Evolutionary conservation across 2,113 vertebrate species (phyloP).

Genomic region (Triplophysa dalaica): DNA sequence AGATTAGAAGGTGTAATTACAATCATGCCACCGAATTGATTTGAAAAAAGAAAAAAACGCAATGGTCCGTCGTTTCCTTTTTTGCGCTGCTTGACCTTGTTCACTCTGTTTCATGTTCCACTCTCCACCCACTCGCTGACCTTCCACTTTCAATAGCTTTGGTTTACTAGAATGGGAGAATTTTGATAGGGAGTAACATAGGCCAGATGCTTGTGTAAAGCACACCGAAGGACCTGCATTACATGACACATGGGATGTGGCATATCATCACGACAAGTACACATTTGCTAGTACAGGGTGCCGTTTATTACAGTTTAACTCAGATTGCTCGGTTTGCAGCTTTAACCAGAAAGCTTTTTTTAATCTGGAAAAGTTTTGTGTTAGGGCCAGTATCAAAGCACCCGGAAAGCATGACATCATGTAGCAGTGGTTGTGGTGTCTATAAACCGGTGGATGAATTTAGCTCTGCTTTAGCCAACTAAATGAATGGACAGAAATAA

Average conservation of each 20-base stretch:
- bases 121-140: background rate
- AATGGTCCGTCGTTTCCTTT: background rate
- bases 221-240: background rate
- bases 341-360: slow-evolving; percentile 52
- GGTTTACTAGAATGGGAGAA: slow-evolving; percentile 48
- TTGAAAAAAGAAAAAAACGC: background rate
- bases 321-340: slow-evolving; percentile 29
- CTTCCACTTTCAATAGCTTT: slow-evolving; percentile 46
- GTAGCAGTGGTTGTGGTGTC: background rate
- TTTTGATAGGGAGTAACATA: background rate
- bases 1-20: slow-evolving; percentile 48
- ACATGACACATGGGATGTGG: background rate
- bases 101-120: background rate
- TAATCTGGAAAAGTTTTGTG: slow-evolving; percentile 22
- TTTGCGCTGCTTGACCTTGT: background rate
- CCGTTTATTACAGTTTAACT: background rate
- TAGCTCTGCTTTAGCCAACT: background rate
- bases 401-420: slow-evolving; percentile 3
- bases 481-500: background rate
- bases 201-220: slow-evolving; percentile 39
- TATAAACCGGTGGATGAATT: background rate
- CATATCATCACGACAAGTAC: background rate
- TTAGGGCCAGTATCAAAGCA: background rate
- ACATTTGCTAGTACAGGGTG: slow-evolving; percentile 37
- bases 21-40: slow-evolving; percentile 2